Percentiles rank a stretch among this genome's conserved stretches.
These are phyloP conservation scores for Fringilla coelebs DNA, from an alignment of 2,797 vertebrate species.

Conservation along the genomic window DNA sequence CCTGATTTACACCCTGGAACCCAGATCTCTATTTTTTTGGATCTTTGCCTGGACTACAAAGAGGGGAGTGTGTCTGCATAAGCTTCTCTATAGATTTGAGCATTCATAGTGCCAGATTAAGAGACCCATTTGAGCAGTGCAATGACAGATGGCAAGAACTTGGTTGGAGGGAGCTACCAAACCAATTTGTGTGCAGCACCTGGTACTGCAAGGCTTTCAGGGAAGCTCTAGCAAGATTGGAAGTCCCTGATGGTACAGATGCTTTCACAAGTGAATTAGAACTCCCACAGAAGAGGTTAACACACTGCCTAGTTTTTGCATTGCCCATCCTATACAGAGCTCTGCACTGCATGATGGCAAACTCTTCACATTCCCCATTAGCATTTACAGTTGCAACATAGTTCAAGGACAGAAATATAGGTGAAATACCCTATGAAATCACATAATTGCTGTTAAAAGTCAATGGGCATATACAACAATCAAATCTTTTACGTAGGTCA, in stretches of 20 bases:
- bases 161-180: constrained; percentile 53
- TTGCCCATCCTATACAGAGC: not conserved
- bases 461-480: not conserved
- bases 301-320: not conserved
- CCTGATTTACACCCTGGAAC: not conserved
- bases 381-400: not conserved
- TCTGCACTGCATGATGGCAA: not conserved
- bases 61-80: not conserved
- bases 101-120: not conserved
- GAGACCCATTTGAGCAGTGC: constrained; percentile 22
- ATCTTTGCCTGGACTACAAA: not conserved
- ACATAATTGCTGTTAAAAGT: not conserved
- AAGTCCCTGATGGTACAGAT: not conserved
- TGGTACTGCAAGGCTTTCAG: constrained; percentile 9
- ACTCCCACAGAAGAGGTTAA: not conserved
- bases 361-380: not conserved
- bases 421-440: not conserved
- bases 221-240: not conserved
- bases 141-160: constrained; percentile 53
- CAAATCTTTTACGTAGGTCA: not conserved
- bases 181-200: constrained; percentile 45
- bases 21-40: not conserved
- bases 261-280: not conserved
- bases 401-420: not conserved
- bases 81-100: constrained; percentile 2